Evolutionary conservation across 2,113 vertebrate genomes (phyloP).

Genomic region (Protomyctophum bolini): DNA sequence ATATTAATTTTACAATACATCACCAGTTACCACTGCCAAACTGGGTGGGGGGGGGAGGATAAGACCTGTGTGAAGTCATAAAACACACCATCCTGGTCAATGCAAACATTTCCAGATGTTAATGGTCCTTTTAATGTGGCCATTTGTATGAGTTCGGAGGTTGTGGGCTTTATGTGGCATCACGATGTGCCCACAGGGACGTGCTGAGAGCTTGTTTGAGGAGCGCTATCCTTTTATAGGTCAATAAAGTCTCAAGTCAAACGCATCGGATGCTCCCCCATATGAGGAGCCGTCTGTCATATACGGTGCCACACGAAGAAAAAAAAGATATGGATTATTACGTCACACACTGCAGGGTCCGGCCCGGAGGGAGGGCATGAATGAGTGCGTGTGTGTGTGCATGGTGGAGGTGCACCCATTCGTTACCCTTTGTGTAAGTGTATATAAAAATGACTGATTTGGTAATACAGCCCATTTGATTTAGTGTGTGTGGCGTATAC

Average conservation of each 20-base stretch:
- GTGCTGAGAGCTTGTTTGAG: conserved; percentile 5
- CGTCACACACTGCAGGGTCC: no score
- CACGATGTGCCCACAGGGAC: neutral
- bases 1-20: no score
- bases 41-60: neutral
- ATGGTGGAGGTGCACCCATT: no score
- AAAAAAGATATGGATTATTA: neutral
- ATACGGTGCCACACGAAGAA: neutral
- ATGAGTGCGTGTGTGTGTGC: neutral
- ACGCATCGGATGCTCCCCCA: neutral
- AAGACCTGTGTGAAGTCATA: neutral
- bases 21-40: neutral
- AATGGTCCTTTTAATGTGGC: neutral
- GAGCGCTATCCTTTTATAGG: neutral
- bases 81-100: neutral
- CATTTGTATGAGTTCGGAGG: conserved; percentile 2
- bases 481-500: no score
- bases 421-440: neutral
- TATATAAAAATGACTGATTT: no score
- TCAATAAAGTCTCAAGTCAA: conserved; percentile 15
- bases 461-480: no score
- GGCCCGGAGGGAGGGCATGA: neutral
- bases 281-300: neutral
- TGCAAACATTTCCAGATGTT: conserved; percentile 6
- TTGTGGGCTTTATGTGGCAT: neutral